Evolutionary conservation across 2,888 invertebrate genomes (phyloP).

Genomic region (Pinctada fucata): DNA sequence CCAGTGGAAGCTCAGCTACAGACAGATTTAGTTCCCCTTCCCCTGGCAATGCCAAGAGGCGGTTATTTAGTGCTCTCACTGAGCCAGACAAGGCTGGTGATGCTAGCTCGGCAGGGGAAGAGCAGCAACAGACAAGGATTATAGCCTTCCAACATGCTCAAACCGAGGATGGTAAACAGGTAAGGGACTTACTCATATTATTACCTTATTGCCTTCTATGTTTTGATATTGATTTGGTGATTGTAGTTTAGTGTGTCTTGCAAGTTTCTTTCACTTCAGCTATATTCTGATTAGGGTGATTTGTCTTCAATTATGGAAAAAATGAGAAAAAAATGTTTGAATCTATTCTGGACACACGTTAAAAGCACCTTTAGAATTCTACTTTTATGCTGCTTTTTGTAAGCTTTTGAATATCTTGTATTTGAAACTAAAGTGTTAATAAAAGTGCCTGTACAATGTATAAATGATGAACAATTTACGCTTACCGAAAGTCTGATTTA

Average conservation of each 20-base stretch:
- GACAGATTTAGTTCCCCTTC: conserved; percentile 74
- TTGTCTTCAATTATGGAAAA: no score
- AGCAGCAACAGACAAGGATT: conserved; percentile 53
- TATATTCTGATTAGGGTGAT: no score
- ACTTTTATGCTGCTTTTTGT: no score
- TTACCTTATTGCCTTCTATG: background rate
- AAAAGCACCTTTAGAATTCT: no score
- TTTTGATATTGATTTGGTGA: background rate
- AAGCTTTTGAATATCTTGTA: no score
- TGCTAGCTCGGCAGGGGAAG: background rate
- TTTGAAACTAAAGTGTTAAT: no score
- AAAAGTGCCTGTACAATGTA: background rate
- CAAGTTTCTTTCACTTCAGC: no score
- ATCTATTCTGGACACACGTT: no score
- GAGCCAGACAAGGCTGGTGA: conserved; percentile 13
- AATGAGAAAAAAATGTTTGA: no score
- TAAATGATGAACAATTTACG: background rate
- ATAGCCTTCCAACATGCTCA: conserved; percentile 69
- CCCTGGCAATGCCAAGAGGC: conserved; percentile 75
- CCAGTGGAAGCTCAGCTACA: conserved; percentile 65
- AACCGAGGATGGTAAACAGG: conserved; percentile 72
- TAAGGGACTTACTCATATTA: conserved; percentile 35
- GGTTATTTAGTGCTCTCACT: conserved; percentile 67
- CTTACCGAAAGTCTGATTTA: background rate
- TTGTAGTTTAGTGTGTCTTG: no score